These are phyloP conservation scores for Cynaeus angustus DNA, from an alignment of 2,888 invertebrate genomes.

Conservation along the genomic window DNA sequence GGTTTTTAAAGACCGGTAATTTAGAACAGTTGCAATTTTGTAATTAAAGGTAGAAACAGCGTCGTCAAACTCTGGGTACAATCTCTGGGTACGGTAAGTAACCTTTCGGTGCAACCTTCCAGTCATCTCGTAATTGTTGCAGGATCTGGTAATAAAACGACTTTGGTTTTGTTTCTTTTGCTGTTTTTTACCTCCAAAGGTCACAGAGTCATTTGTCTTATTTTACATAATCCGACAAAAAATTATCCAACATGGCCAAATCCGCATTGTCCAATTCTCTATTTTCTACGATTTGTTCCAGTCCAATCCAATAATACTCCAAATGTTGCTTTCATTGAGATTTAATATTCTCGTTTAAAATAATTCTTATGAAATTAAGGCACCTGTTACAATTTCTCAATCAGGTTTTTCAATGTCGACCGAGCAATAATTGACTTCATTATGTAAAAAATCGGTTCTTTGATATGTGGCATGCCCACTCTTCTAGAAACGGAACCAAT, in stretches of 20 bases:
- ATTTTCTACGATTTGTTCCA: not conserved
- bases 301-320: conserved; percentile 1
- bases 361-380: conserved; percentile 32
- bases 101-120: conserved; percentile 13
- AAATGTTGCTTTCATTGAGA: conserved; percentile 36
- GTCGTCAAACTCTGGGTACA: not conserved
- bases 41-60: no score
- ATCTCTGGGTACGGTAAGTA: not conserved
- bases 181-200: not conserved
- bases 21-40: conserved; percentile 4
- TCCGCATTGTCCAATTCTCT: not conserved
- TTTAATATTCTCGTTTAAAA: conserved; percentile 10
- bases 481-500: conserved; percentile 28
- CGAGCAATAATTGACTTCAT: conserved; percentile 20
- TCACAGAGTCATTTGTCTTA: no score
- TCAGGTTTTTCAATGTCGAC: conserved; percentile 42
- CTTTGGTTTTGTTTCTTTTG: not conserved
- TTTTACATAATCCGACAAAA: no score
- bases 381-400: conserved; percentile 43
- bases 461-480: not conserved
- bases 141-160: conserved; percentile 14
- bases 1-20: not conserved
- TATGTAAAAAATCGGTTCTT: conserved; percentile 9
- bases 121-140: conserved; percentile 24
- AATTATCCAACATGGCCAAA: not conserved